phyloP scores from a whole-genome alignment of 2,888 invertebrate genomes.

The Punctoribates punctum region DNA sequence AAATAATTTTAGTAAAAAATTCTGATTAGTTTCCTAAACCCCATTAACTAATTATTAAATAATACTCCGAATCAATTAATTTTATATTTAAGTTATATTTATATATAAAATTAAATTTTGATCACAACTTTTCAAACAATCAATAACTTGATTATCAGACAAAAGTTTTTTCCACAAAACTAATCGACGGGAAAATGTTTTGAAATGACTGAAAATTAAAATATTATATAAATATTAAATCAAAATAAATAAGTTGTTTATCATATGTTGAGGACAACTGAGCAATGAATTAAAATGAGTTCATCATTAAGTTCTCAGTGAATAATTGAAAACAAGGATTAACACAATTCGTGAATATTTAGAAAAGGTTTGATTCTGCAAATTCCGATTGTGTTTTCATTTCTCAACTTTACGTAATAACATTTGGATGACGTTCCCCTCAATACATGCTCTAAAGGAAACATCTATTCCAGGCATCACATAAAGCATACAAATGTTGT shows the following conservation, averaged over 20 bases:
- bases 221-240: too few species aligned
- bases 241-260: too few species aligned
- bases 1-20: slow-evolving; percentile 1
- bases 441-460: slow-evolving; percentile 19
- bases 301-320: background rate
- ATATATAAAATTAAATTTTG: too few species aligned
- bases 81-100: too few species aligned
- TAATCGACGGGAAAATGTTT: too few species aligned
- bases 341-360: background rate
- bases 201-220: too few species aligned
- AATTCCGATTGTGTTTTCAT: slow-evolving; percentile 14
- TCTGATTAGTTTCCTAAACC: slow-evolving; percentile 14
- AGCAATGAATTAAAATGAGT: too few species aligned
- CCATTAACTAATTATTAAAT: background rate
- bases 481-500: slow-evolving; percentile 7
- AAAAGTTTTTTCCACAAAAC: too few species aligned
- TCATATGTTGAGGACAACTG: too few species aligned
- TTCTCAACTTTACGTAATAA: slow-evolving; percentile 11
- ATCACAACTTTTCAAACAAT: too few species aligned
- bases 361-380: background rate
- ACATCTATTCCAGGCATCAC: slow-evolving; percentile 23
- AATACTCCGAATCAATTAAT: too few species aligned
- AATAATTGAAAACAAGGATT: background rate
- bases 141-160: too few species aligned
- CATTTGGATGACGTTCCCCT: slow-evolving; percentile 11